Percentiles rank a stretch among this genome's conserved stretches.
Conservation (phyloP, 2,888 invertebrate species). For the Volucella zonaria region DNA sequence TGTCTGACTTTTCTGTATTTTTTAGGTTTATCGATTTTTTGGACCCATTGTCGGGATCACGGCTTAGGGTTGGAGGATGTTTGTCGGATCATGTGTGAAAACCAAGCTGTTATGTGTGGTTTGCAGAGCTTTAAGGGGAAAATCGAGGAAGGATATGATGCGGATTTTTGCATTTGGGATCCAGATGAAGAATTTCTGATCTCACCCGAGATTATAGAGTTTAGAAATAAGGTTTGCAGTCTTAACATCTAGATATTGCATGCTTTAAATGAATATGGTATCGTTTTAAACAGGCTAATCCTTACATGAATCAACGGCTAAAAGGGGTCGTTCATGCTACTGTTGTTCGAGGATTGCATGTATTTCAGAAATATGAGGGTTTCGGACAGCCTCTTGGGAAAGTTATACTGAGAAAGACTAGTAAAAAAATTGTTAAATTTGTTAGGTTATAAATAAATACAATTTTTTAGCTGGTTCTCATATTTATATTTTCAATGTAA, state of each 20-base stretch:
- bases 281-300: conserved; percentile 84
- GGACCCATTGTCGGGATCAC: conserved; percentile 86
- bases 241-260: not conserved
- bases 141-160: conserved; percentile 86
- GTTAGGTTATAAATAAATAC: conserved; percentile 75
- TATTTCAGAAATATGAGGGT: conserved; percentile 83
- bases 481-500: too few relatives aligned
- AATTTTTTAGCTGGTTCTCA: too few relatives aligned
- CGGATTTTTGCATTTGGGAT: conserved; percentile 89
- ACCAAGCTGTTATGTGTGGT: conserved; percentile 86
- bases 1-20: not conserved
- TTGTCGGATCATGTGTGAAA: conserved; percentile 85
- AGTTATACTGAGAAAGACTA: conserved; percentile 79
- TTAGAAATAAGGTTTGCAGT: conserved; percentile 86
- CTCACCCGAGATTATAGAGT: conserved; percentile 84
- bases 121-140: conserved; percentile 86
- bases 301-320: conserved; percentile 85
- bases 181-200: conserved; percentile 86
- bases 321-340: conserved; percentile 87
- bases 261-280: not conserved
- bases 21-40: conserved; percentile 86
- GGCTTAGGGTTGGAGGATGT: conserved; percentile 84
- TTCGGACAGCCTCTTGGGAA: conserved; percentile 82
- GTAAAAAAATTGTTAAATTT: conserved; percentile 81
- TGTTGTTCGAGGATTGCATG: conserved; percentile 86